Evolutionary conservation across 2,888 invertebrate species (phyloP).

Genomic region (Clepsis dumicolana): DNA sequence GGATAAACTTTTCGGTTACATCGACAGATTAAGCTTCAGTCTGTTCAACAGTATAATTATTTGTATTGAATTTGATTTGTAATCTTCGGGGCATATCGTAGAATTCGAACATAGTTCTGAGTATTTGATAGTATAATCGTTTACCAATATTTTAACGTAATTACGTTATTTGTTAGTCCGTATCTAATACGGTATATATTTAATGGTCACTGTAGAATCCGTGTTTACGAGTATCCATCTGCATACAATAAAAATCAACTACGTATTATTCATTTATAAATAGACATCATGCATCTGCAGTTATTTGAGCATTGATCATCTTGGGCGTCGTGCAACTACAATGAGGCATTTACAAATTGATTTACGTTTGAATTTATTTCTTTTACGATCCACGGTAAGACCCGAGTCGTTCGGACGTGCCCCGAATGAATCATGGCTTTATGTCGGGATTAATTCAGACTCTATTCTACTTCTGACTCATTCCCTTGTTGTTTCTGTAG

Average conservation of each 20-base stretch:
- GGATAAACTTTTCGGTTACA: neutral
- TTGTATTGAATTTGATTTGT: neutral
- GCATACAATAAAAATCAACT: neutral
- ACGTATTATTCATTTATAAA: neutral
- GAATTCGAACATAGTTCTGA: no score
- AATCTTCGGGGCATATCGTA: no score
- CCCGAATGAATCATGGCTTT: conserved; percentile 47
- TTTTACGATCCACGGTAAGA: conserved; percentile 41
- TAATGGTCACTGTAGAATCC: neutral
- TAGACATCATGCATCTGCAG: neutral
- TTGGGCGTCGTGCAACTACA: conserved; percentile 11
- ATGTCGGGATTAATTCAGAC: conserved; percentile 44
- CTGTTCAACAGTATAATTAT: neutral
- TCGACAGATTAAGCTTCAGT: neutral
- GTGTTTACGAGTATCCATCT: neutral
- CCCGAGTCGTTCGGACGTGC: conserved; percentile 44
- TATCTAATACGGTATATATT: neutral
- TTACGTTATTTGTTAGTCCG: neutral
- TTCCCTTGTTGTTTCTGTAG: conserved; percentile 39
- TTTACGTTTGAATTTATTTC: conserved; percentile 45
- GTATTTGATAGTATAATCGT: neutral
- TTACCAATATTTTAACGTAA: neutral
- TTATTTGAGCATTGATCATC: conserved; percentile 3
- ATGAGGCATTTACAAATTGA: conserved; percentile 25
- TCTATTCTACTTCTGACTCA: conserved; percentile 48